Evolutionary conservation across 2,888 invertebrate species (phyloP), one percentile per base, ranked within the genome.

Genomic region (Chromoteleia sp.): DNA sequence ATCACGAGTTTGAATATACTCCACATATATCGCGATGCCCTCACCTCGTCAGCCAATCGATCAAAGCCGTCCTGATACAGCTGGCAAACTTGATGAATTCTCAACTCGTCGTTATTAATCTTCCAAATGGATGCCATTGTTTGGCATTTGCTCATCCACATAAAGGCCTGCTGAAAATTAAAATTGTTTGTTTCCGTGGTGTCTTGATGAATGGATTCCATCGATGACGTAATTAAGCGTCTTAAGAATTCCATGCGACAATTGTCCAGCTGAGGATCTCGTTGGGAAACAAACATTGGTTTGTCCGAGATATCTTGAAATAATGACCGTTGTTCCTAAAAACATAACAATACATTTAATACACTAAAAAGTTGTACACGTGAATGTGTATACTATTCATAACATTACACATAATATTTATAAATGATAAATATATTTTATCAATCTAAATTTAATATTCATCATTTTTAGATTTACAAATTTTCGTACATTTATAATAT

Each of bases 91-190:
- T 98, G 96, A 91, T 96, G 96, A 63, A 96, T 94, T 83, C 95
- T 94, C 43, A 98, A 92, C 52, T 94, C 93, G 87, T 97, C 96
- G 12, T 93, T 92, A 73, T 78, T 92, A 63, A 98, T 92, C 82
- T 94, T 94, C 97, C 98, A 98, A 63, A 95, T 93, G 21, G 94
- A 94, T 0, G 96, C 96, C 61, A 98, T 91, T 7, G 93, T 93
- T 45, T 94, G 92, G 65, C 97, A 94, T 85, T 94, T 95, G 65
- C 94, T 93, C 92, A 97, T 96, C 96, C 97, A 98, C 14, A 91
- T 88, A 43, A 93, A 92, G 86, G 94, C 87, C 93, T 92, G 83
- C 65, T 88, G 85, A 70, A 93, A 93, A 88, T 90, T 92, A 41
- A 93, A 88, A 83, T 93, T 91, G 87, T 93, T 92, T 43, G 93